Evolutionary conservation across 2,888 invertebrate species (phyloP), one percentile per base, ranked within the genome.

Genomic region (Lithophane leautieri): DNA sequence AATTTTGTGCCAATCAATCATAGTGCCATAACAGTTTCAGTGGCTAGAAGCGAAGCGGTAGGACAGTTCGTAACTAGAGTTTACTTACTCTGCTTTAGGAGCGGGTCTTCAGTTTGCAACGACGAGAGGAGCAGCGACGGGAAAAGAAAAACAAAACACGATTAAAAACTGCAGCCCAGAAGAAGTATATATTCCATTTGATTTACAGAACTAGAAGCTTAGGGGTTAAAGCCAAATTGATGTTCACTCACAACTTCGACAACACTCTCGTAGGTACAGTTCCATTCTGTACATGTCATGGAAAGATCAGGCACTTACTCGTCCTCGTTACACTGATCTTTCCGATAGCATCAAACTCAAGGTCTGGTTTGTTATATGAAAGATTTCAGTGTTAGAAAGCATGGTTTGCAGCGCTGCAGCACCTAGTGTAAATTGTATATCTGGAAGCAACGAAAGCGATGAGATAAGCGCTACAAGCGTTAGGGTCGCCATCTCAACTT

Each of bases 61-160:
- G 84, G 84, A 88, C 84, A 84, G 69, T 84, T 81, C 74, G 81
- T 89, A 83, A 79, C 79, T 66, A 83, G 86, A 84, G 80, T 88
- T 83, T 94, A 97, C 97, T 97, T 97, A 97, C 97, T 97, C 97
- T 96, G 95, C 97, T 96, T 97, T 97, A 95, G 97, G 97, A 96
- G 97, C 97, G 95, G 97, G 97, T 95, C 97, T 97, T 97, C 97
- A 95, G 87, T 93, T 94, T 90, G 93, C 92, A 86, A 91, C 91
- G 89, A 88, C 87, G 91, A 89, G 92, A 86, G 92, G 92, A 86
- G 92, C 96, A 93, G 95, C 94, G 92, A 92, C 93, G 91, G 91
- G 92, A 94, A 93, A 91, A 92, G 90, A 94, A 94, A 92, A 93
- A 86, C 79, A 90, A 91, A 84, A 91, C 84, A 90, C 81, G 88